Conservation (phyloP, 2,888 invertebrate genomes). For the Acleris holmiana region DNA sequence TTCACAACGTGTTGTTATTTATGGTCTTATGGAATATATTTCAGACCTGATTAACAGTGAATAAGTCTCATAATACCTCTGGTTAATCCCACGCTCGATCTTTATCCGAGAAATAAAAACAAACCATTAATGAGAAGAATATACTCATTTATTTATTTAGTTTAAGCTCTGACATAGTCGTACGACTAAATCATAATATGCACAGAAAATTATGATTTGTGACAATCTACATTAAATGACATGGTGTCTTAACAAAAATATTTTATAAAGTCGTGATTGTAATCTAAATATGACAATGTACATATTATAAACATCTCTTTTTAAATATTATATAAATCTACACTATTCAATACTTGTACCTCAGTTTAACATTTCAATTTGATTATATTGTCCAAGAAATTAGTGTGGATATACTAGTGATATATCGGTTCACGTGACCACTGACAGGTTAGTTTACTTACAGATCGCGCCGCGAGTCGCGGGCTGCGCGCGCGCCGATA, state of each 20-base stretch:
- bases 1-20: background rate
- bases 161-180: conserved; percentile 63
- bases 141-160: conserved; percentile 74
- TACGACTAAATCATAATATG: conserved; percentile 57
- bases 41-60: background rate
- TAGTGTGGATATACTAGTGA: conserved; percentile 52
- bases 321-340: conserved; percentile 53
- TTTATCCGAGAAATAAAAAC: conserved; percentile 64
- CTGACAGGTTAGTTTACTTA: conserved; percentile 45
- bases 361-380: conserved; percentile 55
- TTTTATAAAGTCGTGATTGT: conserved; percentile 38
- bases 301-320: conserved; percentile 45
- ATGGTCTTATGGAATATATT: background rate
- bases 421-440: conserved; percentile 53
- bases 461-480: background rate
- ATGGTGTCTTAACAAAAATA: conserved; percentile 42
- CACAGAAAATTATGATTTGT: conserved; percentile 52
- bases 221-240: conserved; percentile 41
- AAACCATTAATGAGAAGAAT: conserved; percentile 75
- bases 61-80: conserved; percentile 11
- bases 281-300: conserved; percentile 42
- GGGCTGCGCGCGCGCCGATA: background rate
- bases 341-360: conserved; percentile 65
- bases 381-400: conserved; percentile 64
- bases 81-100: conserved; percentile 18